These are phyloP conservation scores for Noctuana brunneofusca DNA, from an alignment of 2,888 invertebrate species.

Conservation along the genomic window DNA sequence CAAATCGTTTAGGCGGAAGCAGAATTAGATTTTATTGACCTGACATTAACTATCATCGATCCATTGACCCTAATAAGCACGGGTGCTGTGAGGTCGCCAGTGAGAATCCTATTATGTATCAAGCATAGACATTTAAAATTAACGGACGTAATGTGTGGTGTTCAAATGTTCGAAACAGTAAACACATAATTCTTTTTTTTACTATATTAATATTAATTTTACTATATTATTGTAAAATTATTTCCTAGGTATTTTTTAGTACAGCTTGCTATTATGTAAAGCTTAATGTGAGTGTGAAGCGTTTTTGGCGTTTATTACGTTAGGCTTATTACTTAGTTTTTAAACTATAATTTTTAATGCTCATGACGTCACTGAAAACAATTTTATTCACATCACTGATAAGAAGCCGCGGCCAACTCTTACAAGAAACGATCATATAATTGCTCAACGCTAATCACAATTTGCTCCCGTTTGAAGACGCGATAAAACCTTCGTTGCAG, in stretches of 20 bases:
- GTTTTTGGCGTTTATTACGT: no score
- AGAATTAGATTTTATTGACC: constrained; percentile 28
- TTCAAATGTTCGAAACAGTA: no score
- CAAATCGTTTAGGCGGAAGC: constrained; percentile 25
- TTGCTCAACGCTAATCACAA: constrained; percentile 16
- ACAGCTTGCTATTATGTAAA: no score
- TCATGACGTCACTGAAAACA: background rate
- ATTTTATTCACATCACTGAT: background rate
- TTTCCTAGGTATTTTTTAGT: no score
- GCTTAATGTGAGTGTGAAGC: no score
- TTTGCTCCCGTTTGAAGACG: constrained; percentile 40
- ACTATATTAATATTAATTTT: no score
- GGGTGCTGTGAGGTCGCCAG: background rate
- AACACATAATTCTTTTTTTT: no score
- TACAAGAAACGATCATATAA: constrained; percentile 9
- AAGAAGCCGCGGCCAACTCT: background rate
- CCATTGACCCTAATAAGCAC: constrained; percentile 47
- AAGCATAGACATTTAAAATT: no score
- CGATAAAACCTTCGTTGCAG: constrained; percentile 43
- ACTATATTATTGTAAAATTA: no score
- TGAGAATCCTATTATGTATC: constrained; percentile 7
- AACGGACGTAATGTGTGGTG: no score
- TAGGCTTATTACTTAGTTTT: no score
- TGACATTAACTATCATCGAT: constrained; percentile 43
- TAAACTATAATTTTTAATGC: no score